Evolutionary conservation across 2,797 vertebrate genomes (phyloP).

Genomic region (Anguilla marmorata): DNA sequence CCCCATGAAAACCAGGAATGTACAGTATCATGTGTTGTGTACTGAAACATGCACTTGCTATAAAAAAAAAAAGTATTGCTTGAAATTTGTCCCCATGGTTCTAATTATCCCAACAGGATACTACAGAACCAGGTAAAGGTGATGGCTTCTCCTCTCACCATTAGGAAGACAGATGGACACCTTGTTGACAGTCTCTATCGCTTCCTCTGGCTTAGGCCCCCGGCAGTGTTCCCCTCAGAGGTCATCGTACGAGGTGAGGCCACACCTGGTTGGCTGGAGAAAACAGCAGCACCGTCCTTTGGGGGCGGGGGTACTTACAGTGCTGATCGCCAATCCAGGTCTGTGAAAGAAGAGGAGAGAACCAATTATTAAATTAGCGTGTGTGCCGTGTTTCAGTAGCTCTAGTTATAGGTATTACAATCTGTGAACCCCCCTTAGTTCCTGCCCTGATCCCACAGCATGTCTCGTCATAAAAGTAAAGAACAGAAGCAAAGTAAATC

Average conservation of each 20-base stretch:
- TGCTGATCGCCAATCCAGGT: conserved; percentile 98
- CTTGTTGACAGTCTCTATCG: conserved; percentile 83
- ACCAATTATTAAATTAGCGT: background rate
- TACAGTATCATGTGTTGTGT: background rate
- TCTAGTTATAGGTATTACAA: background rate
- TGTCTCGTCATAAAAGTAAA: no score
- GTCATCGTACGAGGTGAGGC: conserved; percentile 76
- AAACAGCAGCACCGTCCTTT: conserved; percentile 90
- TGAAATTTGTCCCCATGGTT: background rate
- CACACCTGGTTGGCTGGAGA: conserved; percentile 75
- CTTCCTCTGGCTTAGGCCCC: conserved; percentile 77
- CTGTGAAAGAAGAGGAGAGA: conserved; percentile 62
- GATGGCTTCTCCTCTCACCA: conserved; percentile 60
- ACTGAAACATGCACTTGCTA: background rate
- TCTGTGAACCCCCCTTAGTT: background rate
- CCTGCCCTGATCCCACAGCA: no score
- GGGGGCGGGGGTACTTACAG: conserved; percentile 79
- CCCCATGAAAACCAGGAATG: background rate
- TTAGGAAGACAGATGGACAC: conserved; percentile 89
- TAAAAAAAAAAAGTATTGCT: background rate
- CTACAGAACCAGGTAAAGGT: background rate
- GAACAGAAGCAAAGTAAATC: background rate
- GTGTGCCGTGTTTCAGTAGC: background rate
- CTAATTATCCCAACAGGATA: background rate
- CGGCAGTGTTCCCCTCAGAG: conserved; percentile 76